Evolutionary conservation across 2,797 vertebrate species (phyloP), one percentile per base, ranked within the genome.

Genomic region (Sciurus vulgaris): DNA sequence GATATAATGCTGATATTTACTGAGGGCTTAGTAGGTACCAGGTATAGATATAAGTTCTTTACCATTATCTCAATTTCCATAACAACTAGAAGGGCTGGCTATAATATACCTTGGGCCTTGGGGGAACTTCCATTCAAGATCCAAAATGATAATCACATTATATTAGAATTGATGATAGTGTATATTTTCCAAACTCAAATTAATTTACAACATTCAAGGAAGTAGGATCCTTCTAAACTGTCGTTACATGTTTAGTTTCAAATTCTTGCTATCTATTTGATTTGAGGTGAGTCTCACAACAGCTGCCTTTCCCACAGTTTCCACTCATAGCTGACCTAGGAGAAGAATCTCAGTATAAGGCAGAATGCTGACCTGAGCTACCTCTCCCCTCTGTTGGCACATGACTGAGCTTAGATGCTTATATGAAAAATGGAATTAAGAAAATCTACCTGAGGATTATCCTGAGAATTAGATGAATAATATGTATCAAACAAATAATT

Each of bases 181-280:
- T 49, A 4, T 54, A 51, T 91, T 87, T 93, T 86, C 59, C 78
- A 92, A 83, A 47, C 35, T 86, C 63, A 81, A 26, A 86, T 93
- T 63, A 89, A 54, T 93, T 86, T 93, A 3, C 38, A 85, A 47
- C 77, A 65, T 79, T 92, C 38, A 70, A 38, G 51, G 38, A 95
- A 72, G 24, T 12, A 14, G 88, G 41, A 59, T 38, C 38, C 73
- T 79, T 96, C 51, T 18, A 91, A 93, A 89, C 35, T 74, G 26
- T 6, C 86, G 17, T 85, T 63, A 63, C 5, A 41, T 7, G 56
- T 20, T 61, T 30, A 11, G 10, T 86, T 95, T 92, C 84, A 93
- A 85, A 76, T 85, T 72, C 30, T 81, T 90, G 38, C 26, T 81
- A 22, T 22, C n/a, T 41, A 0, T 86, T 38, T 93, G 44, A 73